These are phyloP conservation scores for Tuta absoluta DNA, from an alignment of 2,888 invertebrate genomes.

Conservation along the genomic window DNA sequence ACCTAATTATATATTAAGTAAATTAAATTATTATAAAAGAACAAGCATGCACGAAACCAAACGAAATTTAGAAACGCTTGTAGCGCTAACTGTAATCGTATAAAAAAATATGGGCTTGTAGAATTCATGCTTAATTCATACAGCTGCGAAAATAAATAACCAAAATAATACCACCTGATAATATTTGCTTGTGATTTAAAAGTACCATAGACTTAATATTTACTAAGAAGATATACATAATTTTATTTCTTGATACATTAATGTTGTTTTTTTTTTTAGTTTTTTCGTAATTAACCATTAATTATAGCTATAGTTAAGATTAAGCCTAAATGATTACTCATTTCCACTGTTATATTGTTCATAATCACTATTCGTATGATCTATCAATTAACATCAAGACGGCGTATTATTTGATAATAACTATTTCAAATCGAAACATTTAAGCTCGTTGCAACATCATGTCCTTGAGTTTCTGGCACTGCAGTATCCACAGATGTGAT, in stretches of 20 bases:
- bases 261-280: neutral
- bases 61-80: too few relatives aligned
- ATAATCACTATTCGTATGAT: neutral
- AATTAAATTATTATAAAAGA: too few relatives aligned
- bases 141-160: too few relatives aligned
- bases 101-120: too few relatives aligned
- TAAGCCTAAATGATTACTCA: neutral
- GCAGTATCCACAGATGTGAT: neutral
- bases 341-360: neutral
- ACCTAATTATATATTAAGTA: too few relatives aligned
- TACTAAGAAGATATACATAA: constrained; percentile 5
- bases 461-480: neutral
- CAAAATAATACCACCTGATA: too few relatives aligned
- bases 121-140: too few relatives aligned
- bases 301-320: neutral
- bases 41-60: too few relatives aligned
- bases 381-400: constrained; percentile 1
- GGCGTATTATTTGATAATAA: neutral
- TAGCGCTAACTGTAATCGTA: too few relatives aligned
- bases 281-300: neutral
- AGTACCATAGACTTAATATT: neutral
- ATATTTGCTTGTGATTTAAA: neutral
- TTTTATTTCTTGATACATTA: neutral
- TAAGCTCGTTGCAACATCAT: constrained; percentile 8
- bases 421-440: neutral